Evolutionary conservation across 1,140 invertebrate species (phyloP).

Genomic region (Araneus ventricosus): DNA sequence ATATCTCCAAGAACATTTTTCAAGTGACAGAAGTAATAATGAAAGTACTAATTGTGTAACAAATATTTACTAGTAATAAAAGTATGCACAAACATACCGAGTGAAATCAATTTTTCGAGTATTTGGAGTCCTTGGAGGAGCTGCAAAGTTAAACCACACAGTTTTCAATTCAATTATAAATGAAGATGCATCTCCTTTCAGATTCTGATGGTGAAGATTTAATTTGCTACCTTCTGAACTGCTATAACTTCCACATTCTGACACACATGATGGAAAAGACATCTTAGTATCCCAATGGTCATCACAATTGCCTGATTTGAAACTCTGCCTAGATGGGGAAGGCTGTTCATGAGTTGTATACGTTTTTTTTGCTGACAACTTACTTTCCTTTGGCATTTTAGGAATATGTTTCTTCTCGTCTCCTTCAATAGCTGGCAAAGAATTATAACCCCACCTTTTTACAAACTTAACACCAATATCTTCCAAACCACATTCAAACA

Average conservation of each 20-base stretch:
- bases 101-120: slow-evolving; percentile 97
- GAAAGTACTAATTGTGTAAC: too few relatives aligned
- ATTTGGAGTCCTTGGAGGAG: slow-evolving; percentile 95
- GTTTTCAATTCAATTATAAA: slow-evolving; percentile 89
- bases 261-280: slow-evolving; percentile 75
- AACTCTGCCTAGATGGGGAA: slow-evolving; percentile 68
- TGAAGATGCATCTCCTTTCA: slow-evolving; percentile 81
- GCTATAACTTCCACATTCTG: slow-evolving; percentile 72
- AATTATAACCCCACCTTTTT: slow-evolving; percentile 81
- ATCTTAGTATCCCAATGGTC: slow-evolving; percentile 65
- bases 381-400: slow-evolving; percentile 35
- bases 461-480: slow-evolving; percentile 91
- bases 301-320: slow-evolving; percentile 47
- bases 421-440: slow-evolving; percentile 82
- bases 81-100: slow-evolving; percentile 81
- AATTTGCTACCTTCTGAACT: slow-evolving; percentile 58
- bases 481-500: slow-evolving; percentile 98
- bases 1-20: too few relatives aligned
- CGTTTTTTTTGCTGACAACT: not conserved
- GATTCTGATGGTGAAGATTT: slow-evolving; percentile 22
- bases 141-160: slow-evolving; percentile 98
- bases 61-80: too few relatives aligned
- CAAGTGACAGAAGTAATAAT: too few relatives aligned
- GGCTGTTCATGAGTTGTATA: not conserved
- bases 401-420: slow-evolving; percentile 39